Evolutionary conservation across 2,797 vertebrate species (phyloP), one percentile per base, ranked within the genome.

Genomic region (Poeciliopsis gracilis): DNA sequence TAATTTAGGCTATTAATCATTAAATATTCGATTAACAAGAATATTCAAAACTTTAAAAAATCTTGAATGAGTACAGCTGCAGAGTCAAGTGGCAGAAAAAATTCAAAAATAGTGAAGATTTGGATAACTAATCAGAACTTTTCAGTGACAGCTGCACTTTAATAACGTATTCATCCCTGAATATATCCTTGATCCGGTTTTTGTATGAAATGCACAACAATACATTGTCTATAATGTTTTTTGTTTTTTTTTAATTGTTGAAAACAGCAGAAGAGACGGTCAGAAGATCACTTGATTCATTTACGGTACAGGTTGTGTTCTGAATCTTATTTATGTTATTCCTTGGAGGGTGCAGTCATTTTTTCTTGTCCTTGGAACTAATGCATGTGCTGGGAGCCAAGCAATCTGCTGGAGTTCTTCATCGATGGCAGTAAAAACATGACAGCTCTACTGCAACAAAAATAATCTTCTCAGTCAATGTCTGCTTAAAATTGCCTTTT

Each of bases 321-420:
- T 78, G 75, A 86, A 85, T 86, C 79, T 79, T 89, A 88, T 92
- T 93, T 89, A 84, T 92, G 85, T 83, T 41, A 78, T 77, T 86
- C 63, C 43, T 89, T 87, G 85, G 84, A 89, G 84, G 53, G 30
- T 81, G 72, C 57, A 38, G 51, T 75, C 10, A 55, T 67, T 49
- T 78, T 46, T 79, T 79, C 80, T 87, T 75, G 76, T 77, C 55
- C 76, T 84, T 93, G 88, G 87, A 93, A 89, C 80, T 87, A 86
- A 88, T 72, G 69, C 43, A 76, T 10, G 67, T 84, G 63, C 72
- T 85, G 49, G 49, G 79, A 85, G 90, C 88, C 92, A 90, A 84
- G 84, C 88, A 93, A 94, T 94, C 91, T 93, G 90, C 89, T 92
- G 87, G 75, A 87, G 83, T 84, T 85, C 84, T 86, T 87, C 84